These are phyloP conservation scores for Sitophilus oryzae DNA, from an alignment of 1,140 invertebrate species.

Conservation along the genomic window DNA sequence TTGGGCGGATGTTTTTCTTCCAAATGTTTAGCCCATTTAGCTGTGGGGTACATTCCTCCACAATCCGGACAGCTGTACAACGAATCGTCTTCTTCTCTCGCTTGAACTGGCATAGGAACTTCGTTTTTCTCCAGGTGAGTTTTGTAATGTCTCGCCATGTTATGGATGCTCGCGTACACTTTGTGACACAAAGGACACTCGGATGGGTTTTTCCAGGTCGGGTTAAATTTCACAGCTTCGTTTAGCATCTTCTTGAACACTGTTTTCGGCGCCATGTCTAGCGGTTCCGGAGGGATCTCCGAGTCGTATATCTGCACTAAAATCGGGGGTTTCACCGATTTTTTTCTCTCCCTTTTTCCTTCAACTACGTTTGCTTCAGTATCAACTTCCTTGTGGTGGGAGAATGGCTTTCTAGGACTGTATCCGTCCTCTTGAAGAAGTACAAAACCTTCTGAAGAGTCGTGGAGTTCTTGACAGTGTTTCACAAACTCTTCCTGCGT, in stretches of 20 bases:
- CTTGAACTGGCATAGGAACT: slow-evolving; percentile 10
- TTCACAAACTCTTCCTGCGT: slow-evolving; percentile 34
- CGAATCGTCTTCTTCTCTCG: slow-evolving; percentile 45
- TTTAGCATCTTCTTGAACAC: slow-evolving; percentile 9
- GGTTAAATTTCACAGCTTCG: neutral
- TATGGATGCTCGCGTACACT: slow-evolving; percentile 49
- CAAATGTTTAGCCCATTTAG: slow-evolving; percentile 52
- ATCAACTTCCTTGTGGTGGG: slow-evolving; percentile 11
- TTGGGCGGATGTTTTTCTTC: slow-evolving; percentile 48
- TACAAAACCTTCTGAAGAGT: slow-evolving; percentile 35
- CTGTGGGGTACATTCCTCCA: slow-evolving; percentile 49
- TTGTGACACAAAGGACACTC: slow-evolving; percentile 49
- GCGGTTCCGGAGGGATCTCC: slow-evolving; percentile 4
- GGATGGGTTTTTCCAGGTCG: neutral
- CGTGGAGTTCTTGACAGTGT: slow-evolving; percentile 34
- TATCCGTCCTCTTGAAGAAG: slow-evolving; percentile 35
- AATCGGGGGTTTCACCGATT: slow-evolving; percentile 17
- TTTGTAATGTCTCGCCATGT: slow-evolving; percentile 52
- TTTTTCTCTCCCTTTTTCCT: slow-evolving; percentile 22
- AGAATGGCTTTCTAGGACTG: slow-evolving; percentile 15
- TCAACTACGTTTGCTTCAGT: slow-evolving; percentile 11
- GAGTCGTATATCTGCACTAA: slow-evolving; percentile 13
- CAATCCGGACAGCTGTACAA: slow-evolving; percentile 54
- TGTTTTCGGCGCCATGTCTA: slow-evolving; percentile 8
- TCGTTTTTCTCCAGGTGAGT: slow-evolving; percentile 39